Percentiles rank a stretch among this genome's conserved stretches.
Evolutionary conservation across 2,888 invertebrate species (phyloP).

Genomic region (Mamestra brassicae): DNA sequence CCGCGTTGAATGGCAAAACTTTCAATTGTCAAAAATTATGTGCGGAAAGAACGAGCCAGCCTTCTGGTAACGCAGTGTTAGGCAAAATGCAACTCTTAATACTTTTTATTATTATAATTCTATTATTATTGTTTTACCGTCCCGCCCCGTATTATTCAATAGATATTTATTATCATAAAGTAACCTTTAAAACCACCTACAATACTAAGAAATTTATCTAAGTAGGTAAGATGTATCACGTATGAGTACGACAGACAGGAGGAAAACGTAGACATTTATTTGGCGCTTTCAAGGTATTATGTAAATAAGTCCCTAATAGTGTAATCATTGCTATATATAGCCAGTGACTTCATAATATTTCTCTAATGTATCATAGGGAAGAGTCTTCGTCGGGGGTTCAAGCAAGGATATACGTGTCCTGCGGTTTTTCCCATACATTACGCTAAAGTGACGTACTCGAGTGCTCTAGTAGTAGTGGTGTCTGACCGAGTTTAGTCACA

Average conservation of each 20-base stretch:
- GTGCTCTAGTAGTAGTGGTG: neutral
- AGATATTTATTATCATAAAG: neutral
- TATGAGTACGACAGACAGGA: constrained; percentile 5
- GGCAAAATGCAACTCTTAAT: too few relatives aligned
- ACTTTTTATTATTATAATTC: too few relatives aligned
- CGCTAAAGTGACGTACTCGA: constrained; percentile 3
- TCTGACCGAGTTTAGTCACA: constrained; percentile 15
- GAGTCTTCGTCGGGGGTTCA: neutral
- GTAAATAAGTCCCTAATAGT: constrained; percentile 16
- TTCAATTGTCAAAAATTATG: too few relatives aligned
- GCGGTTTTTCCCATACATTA: constrained; percentile 31
- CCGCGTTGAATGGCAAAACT: too few relatives aligned
- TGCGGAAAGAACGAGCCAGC: too few relatives aligned
- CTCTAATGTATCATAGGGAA: neutral
- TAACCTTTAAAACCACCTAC: neutral
- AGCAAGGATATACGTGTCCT: constrained; percentile 8
- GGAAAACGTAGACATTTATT: constrained; percentile 23
- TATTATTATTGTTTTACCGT: too few relatives aligned
- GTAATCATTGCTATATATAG: constrained; percentile 35
- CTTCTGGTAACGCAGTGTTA: too few relatives aligned
- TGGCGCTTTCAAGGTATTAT: constrained; percentile 36
- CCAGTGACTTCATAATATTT: constrained; percentile 2
- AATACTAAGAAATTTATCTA: neutral
- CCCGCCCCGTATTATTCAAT: too few relatives aligned
- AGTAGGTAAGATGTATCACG: constrained; percentile 1